Conservation (phyloP, 2,797 vertebrate species). For the Sorex maritimensis region DNA sequence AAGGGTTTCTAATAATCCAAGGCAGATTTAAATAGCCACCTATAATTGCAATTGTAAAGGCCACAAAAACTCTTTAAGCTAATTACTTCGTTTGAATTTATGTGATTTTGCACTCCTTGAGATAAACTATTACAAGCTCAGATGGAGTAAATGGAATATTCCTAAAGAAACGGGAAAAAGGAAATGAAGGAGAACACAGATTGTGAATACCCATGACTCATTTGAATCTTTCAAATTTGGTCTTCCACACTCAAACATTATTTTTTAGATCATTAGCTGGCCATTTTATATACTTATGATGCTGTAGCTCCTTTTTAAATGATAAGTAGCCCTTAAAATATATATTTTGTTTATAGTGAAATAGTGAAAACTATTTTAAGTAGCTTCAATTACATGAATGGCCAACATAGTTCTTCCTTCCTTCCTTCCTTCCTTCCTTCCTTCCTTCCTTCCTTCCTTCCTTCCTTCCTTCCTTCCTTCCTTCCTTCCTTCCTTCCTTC, state of each 20-base stretch:
- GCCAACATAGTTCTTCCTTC: slow-evolving; percentile 3
- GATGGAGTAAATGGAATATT: slow-evolving; percentile 39
- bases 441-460: too few species aligned
- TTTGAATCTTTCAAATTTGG: slow-evolving; percentile 43
- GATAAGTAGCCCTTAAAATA: slow-evolving; percentile 41
- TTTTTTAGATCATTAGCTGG: slow-evolving; percentile 39
- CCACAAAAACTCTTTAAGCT: slow-evolving; percentile 66
- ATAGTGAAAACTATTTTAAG: slow-evolving; percentile 34
- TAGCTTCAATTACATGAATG: slow-evolving; percentile 43
- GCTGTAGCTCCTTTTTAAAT: slow-evolving; percentile 29
- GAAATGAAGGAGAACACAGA: neutral
- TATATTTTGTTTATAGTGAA: neutral
- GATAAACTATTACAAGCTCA: slow-evolving; percentile 48
- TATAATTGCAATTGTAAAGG: slow-evolving; percentile 60
- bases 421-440: too few species aligned
- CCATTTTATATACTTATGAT: neutral
- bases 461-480: too few species aligned
- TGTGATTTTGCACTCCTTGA: slow-evolving; percentile 41
- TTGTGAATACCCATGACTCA: neutral
- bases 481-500: too few species aligned
- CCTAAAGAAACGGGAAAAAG: slow-evolving; percentile 40
- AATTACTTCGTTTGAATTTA: slow-evolving; percentile 68
- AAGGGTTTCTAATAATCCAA: slow-evolving; percentile 6
- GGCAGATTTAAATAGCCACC: slow-evolving; percentile 56
- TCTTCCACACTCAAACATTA: neutral